These are phyloP conservation scores for Thecophora atra DNA, from an alignment of 2,888 invertebrate species.

Conservation along the genomic window DNA sequence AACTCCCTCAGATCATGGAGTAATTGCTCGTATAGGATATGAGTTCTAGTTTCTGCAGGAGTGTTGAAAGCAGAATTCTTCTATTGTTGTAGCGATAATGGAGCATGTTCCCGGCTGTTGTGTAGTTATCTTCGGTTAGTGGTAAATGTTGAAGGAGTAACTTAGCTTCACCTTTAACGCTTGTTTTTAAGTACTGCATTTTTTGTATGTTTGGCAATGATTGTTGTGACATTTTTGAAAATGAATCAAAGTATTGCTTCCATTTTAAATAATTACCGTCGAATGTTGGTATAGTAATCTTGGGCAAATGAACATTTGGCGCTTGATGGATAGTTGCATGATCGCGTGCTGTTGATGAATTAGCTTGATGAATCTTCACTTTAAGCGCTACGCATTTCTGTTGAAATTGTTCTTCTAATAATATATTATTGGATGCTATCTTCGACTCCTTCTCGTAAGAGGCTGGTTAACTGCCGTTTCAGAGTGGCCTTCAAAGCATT, in stretches of 20 bases:
- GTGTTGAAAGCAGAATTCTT: neutral
- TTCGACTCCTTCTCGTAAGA: too few relatives aligned
- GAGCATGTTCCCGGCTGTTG: neutral
- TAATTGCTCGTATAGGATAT: neutral
- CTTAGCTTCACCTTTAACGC: constrained; percentile 4
- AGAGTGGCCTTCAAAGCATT: too few relatives aligned
- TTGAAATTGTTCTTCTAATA: neutral
- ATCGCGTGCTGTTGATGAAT: neutral
- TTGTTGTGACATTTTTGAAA: neutral
- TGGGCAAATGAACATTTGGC: neutral
- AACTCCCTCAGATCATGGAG: neutral
- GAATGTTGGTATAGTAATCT: neutral
- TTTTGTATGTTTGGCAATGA: neutral
- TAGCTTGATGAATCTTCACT: neutral
- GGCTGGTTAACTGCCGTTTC: too few relatives aligned
- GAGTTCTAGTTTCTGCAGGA: constrained; percentile 3
- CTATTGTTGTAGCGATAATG: constrained; percentile 7
- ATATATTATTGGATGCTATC: neutral
- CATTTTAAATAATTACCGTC: constrained; percentile 2
- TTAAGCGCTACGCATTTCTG: neutral
- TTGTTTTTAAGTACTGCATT: neutral
- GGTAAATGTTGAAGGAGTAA: neutral
- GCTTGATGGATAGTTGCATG: neutral
- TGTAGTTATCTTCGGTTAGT: neutral
- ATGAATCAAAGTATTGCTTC: constrained; percentile 3